These are phyloP conservation scores for Lottia scabra DNA, from an alignment of 2,888 invertebrate genomes.

Conservation along the genomic window DNA sequence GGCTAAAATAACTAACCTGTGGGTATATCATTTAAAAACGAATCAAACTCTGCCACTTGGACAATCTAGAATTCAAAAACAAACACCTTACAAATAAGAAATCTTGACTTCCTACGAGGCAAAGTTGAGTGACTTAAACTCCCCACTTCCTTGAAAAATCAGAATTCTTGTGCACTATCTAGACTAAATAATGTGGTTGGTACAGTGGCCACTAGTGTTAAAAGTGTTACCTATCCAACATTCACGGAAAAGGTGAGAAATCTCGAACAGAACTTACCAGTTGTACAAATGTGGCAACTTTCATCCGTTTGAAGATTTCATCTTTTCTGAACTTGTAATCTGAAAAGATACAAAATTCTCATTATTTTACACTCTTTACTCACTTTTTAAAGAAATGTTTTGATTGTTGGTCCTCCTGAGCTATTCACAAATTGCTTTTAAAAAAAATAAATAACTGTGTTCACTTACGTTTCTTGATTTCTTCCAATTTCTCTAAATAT, in stretches of 20 bases:
- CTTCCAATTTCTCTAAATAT: constrained; percentile 66
- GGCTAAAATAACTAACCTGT: not conserved
- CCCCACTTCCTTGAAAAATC: no score
- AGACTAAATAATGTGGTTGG: no score
- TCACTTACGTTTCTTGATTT: constrained; percentile 64
- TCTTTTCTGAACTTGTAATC: constrained; percentile 67
- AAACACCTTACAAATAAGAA: no score
- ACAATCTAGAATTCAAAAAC: constrained; percentile 34
- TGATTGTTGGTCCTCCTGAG: no score
- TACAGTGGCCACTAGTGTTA: no score
- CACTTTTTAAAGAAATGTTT: no score
- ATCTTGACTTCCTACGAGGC: no score
- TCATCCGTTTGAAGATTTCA: constrained; percentile 70
- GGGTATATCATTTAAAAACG: constrained; percentile 7
- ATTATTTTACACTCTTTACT: not conserved
- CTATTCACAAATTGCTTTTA: no score
- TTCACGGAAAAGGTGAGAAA: no score
- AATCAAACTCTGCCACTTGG: constrained; percentile 44
- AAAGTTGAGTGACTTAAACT: no score
- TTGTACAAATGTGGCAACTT: constrained; percentile 68
- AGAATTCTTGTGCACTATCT: no score
- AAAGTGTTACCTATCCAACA: no score
- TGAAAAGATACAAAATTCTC: constrained; percentile 36
- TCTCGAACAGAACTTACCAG: constrained; percentile 51
- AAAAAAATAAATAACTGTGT: not conserved